Evolutionary conservation across 2,113 vertebrate species (phyloP).

Genomic region (Tursiops truncatus): DNA sequence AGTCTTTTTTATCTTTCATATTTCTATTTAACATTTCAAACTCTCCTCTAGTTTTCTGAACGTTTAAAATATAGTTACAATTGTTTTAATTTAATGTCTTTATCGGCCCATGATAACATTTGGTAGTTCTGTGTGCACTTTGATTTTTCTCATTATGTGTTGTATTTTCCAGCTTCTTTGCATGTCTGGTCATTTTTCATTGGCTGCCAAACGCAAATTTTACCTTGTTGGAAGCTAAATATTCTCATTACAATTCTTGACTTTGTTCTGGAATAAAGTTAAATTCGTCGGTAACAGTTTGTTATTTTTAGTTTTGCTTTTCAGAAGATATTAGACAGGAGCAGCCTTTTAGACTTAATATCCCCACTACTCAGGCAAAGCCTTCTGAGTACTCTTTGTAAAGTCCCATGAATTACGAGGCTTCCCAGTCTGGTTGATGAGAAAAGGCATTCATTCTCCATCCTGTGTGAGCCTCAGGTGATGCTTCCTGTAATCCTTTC

Average conservation of each 20-base stretch:
- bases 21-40: background rate
- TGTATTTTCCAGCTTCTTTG: background rate
- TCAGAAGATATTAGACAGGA: background rate
- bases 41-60: background rate
- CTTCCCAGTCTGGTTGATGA: background rate
- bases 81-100: background rate
- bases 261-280: background rate
- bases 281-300: background rate
- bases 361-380: background rate
- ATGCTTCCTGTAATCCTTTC: background rate
- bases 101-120: background rate
- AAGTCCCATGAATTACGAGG: background rate
- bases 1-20: background rate
- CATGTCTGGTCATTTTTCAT: background rate
- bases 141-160: background rate
- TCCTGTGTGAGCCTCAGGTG: background rate
- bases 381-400: background rate
- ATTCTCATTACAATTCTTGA: background rate
- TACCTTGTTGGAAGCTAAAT: background rate
- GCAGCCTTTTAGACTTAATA: background rate
- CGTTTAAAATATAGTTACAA: background rate
- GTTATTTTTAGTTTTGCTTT: background rate
- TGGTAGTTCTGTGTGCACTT: background rate
- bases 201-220: background rate
- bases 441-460: background rate